phyloP scores from a whole-genome alignment of 2,888 invertebrate genomes.

The Cephus runcator region DNA sequence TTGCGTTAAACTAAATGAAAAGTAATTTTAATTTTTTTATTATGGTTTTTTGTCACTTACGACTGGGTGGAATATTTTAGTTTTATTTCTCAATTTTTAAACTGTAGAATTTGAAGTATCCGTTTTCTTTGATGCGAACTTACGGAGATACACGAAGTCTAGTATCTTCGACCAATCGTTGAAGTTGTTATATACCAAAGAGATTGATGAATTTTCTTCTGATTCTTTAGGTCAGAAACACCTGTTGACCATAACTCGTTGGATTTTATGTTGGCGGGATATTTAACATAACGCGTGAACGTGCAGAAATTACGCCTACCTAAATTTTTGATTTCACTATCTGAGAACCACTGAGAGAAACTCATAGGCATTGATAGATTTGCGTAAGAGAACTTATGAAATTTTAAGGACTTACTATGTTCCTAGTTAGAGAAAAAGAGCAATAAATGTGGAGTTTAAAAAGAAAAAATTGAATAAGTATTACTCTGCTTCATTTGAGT shows the following conservation, averaged over 20 bases:
- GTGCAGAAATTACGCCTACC: background rate
- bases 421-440: background rate
- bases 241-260: background rate
- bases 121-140: background rate
- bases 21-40: background rate
- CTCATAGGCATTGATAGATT: background rate
- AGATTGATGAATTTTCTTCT: background rate
- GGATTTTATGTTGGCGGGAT: background rate
- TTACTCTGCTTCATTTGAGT: background rate
- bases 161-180: constrained; percentile 25
- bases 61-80: background rate
- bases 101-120: background rate
- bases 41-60: background rate
- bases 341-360: background rate
- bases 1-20: background rate
- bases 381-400: background rate
- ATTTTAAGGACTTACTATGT: background rate
- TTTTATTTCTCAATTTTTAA: background rate
- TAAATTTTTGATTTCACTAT: background rate
- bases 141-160: constrained; percentile 18
- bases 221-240: background rate
- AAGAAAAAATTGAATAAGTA: background rate
- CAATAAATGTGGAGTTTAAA: background rate
- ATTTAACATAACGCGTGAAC: background rate
- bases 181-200: constrained; percentile 16